Evolutionary conservation across 1,140 invertebrate genomes (phyloP), one percentile per base, ranked within the genome.

Genomic region (Papilio polyxenes): DNA sequence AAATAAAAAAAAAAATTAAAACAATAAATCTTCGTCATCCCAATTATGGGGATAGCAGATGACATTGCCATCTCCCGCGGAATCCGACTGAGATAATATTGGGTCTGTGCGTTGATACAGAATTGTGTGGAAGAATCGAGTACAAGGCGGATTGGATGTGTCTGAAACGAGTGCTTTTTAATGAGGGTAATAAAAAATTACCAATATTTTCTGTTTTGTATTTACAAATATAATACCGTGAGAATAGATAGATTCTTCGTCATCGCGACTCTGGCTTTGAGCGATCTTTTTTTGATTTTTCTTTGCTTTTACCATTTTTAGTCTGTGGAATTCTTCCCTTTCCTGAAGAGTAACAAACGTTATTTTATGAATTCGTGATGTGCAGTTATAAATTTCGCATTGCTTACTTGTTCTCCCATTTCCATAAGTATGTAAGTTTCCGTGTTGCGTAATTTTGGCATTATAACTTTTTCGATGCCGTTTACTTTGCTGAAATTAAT

Each of bases 231-330:
- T 9, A 37, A 72, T 72, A 72, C 65, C 65, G 65, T 72, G 23
- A 72, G 31, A 37, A 37, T 37, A 72, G 3, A 37, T 37, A 37
- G 65, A 72, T 13, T 40, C 65, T 8, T 56, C 48, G 11, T 51
- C 48, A 11, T 77, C 75, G 10, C 51, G 51, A 23, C 75, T 77
- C 31, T 53, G 48, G 20, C 23, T 77, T 13, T 17, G 13, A 23
- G 23, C 3, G 23, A 56, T 77, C 51, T 23, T 82, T 11, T 78
- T 85, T 86, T 23, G 83, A 59, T 90, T 89, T 83, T 94, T 94
- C 87, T 95, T 95, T 0, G 91, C 90, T 84, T 94, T 95, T 10
- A 94, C 89, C 90, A 94, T 93, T 87, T 94, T 95, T 31, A 95
- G 82, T 31, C 92, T 85, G 82, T 93, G 92, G 80, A 94, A 94